phyloP scores from a whole-genome alignment of 2,797 vertebrate genomes.

The Pagetopsis macropterus region DNA sequence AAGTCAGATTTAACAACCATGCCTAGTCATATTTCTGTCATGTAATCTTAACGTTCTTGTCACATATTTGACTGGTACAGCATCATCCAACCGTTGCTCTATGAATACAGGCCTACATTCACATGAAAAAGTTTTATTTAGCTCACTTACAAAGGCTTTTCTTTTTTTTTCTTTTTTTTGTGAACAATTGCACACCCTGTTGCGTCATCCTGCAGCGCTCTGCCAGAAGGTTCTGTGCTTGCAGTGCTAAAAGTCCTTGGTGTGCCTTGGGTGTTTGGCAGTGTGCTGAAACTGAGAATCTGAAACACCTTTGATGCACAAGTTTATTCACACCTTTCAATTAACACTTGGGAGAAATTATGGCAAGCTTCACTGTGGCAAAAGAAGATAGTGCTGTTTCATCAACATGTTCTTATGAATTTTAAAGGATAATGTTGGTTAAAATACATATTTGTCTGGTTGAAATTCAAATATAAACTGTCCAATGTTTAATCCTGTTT shows the following conservation, averaged over 20 bases:
- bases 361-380: background rate
- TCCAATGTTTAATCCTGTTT: too few species aligned
- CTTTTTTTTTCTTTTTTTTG: constrained; percentile 3
- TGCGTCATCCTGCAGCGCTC: constrained; percentile 31
- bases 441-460: too few species aligned
- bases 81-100: constrained; percentile 15
- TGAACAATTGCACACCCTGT: constrained; percentile 43
- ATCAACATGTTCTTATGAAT: constrained; percentile 14
- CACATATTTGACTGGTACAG: background rate
- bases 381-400: background rate
- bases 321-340: constrained; percentile 23
- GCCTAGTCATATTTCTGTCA: constrained; percentile 24
- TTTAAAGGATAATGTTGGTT: background rate
- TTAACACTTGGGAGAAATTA: constrained; percentile 34
- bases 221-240: constrained; percentile 28
- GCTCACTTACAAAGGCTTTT: constrained; percentile 9
- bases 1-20: constrained; percentile 25
- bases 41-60: constrained; percentile 22
- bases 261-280: constrained; percentile 25
- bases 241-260: background rate
- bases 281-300: constrained; percentile 23
- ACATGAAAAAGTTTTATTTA: constrained; percentile 42
- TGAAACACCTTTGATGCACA: constrained; percentile 25
- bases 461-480: too few species aligned
- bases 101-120: constrained; percentile 14